Evolutionary conservation across 2,113 vertebrate species (phyloP).

Genomic region (Tupaia tana): DNA sequence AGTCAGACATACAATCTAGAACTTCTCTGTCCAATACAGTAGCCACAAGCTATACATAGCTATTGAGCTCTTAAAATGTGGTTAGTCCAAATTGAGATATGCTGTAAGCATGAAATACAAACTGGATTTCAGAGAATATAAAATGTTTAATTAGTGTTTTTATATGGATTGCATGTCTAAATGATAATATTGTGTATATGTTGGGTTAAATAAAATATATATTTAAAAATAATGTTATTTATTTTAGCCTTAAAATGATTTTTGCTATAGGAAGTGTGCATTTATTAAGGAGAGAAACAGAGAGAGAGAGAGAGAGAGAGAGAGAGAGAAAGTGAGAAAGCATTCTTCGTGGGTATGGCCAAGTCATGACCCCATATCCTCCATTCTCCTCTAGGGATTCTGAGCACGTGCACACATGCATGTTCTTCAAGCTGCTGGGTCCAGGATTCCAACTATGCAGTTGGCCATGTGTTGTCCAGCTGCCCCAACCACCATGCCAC

Average conservation of each 20-base stretch:
- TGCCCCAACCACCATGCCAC: too few relatives aligned
- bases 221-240: constrained; percentile 10
- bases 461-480: too few relatives aligned
- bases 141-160: not conserved
- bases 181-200: not conserved
- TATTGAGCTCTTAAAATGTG: not conserved
- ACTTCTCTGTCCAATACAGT: not conserved
- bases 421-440: too few relatives aligned
- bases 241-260: not conserved
- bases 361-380: too few relatives aligned
- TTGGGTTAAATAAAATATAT: constrained; percentile 31
- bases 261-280: too few relatives aligned
- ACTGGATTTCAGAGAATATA: constrained; percentile 9
- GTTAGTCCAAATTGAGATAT: not conserved
- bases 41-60: not conserved
- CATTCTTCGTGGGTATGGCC: too few relatives aligned
- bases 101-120: not conserved
- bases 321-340: too few relatives aligned
- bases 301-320: too few relatives aligned
- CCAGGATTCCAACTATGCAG: too few relatives aligned
- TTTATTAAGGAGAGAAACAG: too few relatives aligned
- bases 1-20: constrained; percentile 8
- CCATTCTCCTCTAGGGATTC: too few relatives aligned
- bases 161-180: not conserved
- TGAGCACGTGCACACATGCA: too few relatives aligned